Base-by-base conservation (phyloP, 2,797 vertebrate genomes). In the Cyprinella venusta region DNA sequence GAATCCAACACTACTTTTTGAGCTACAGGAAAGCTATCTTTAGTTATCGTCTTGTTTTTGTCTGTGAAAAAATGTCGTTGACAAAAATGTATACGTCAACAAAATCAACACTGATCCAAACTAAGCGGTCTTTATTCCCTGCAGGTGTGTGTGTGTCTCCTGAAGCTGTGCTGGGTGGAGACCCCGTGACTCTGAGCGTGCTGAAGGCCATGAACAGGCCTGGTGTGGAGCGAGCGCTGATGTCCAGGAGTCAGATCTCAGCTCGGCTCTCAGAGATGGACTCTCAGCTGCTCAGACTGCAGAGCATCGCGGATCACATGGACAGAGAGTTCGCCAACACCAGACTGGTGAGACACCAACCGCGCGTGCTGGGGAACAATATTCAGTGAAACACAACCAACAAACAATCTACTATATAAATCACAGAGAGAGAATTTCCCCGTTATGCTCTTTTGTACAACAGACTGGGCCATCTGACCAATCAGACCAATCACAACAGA, bases 241-340 rank as follows among this genome's bases (percentile, higher is more conserved):
- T 78, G 83, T 81, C 84, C 8, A 33, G 56, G 82, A 82, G 89
- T 80, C 93, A 90, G 83, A 92, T 96, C 86, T 91, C 93, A 0
- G 90, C 92, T 59, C 93, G 91, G 76, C 92, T 98, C 24, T 92
- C 92, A 3, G 91, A 96, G 87, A 94, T 98, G 85, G 95, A 97
- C 36, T 79, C 87, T 38, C 95, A 96, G 86, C 88, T 99, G 42
- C 90, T 90, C 24, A 90, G 92, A 21, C 88, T 99, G 16, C 95
- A 97, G 91, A 93, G 89, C 65, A 94, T 98, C n/a, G 94, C 95
- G 18, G 94, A 97, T 86, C 88, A 90, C 82, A 95, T 98, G 90
- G 96, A 98, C 84, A 90, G 84, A 71, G 95, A 97, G 90, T 96
- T 97, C 83, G 93, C 92, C 78, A 90, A 91, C 76, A 92, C 93